These are phyloP conservation scores for Gorsachius magnificus DNA, from an alignment of 2,797 vertebrate genomes.

Conservation along the genomic window DNA sequence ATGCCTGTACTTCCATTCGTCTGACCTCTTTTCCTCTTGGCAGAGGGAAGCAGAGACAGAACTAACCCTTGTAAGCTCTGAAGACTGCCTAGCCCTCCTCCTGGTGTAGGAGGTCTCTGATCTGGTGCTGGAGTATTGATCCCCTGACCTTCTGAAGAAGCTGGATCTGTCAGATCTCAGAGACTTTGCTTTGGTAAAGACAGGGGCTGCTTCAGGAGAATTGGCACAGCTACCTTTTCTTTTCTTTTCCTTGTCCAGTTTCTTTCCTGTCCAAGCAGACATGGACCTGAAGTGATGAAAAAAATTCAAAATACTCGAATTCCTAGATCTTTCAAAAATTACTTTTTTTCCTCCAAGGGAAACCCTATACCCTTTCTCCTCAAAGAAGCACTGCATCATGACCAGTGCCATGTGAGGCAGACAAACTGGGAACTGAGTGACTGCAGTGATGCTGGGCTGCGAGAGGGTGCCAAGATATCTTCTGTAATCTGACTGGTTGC, in stretches of 20 bases:
- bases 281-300: conserved; percentile 71
- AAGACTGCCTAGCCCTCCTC: conserved; percentile 59
- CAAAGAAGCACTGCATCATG: conserved; percentile 30
- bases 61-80: conserved; percentile 48
- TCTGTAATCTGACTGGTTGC: conserved; percentile 68
- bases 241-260: conserved; percentile 67
- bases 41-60: conserved; percentile 56
- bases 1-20: conserved; percentile 48
- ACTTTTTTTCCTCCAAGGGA: background rate
- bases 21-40: conserved; percentile 21
- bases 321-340: conserved; percentile 35
- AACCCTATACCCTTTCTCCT: conserved; percentile 49
- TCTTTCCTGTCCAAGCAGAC: conserved; percentile 67
- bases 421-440: conserved; percentile 54
- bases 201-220: conserved; percentile 63
- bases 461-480: conserved; percentile 51
- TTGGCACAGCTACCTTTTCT: conserved; percentile 65
- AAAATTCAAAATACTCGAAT: conserved; percentile 70
- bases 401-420: conserved; percentile 5
- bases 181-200: conserved; percentile 66
- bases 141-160: conserved; percentile 64
- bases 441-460: conserved; percentile 55
- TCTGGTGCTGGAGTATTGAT: conserved; percentile 55
- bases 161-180: conserved; percentile 63
- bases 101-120: conserved; percentile 54